phyloP scores from a whole-genome alignment of 2,888 invertebrate species.

The Leptinotarsa rubiginosa region DNA sequence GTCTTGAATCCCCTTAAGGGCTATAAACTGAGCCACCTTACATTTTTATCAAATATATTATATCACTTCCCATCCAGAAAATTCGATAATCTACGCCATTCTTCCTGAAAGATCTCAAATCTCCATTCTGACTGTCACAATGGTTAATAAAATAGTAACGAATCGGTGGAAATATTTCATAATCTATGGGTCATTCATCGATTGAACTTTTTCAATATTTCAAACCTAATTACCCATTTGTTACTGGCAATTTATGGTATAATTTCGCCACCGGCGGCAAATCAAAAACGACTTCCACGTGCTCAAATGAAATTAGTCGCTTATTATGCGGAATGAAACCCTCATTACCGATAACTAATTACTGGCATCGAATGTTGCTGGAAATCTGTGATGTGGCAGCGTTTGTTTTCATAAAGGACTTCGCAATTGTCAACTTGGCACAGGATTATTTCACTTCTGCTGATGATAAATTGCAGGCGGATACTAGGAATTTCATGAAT shows the following conservation, averaged over 20 bases:
- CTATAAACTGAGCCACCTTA: neutral
- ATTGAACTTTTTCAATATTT: constrained; percentile 37
- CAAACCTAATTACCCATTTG: constrained; percentile 34
- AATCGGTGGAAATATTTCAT: constrained; percentile 11
- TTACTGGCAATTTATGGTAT: constrained; percentile 31
- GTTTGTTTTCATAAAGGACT: neutral
- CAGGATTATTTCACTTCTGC: no score
- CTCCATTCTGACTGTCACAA: constrained; percentile 11
- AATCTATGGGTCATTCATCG: constrained; percentile 20
- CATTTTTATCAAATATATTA: neutral
- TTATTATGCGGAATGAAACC: constrained; percentile 18
- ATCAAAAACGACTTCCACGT: constrained; percentile 33
- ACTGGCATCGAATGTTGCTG: neutral
- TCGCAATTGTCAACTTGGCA: neutral
- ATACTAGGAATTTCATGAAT: no score
- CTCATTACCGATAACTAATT: constrained; percentile 21
- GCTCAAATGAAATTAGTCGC: constrained; percentile 30
- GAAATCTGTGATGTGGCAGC: neutral
- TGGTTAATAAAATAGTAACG: constrained; percentile 17
- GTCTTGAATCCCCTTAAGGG: neutral
- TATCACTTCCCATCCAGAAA: neutral
- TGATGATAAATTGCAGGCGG: no score
- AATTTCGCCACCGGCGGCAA: constrained; percentile 25
- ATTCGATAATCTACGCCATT: constrained; percentile 7
- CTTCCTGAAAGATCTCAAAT: neutral